These are phyloP conservation scores for Boleophthalmus pectinirostris DNA, from an alignment of 2,113 vertebrate genomes.

Conservation along the genomic window DNA sequence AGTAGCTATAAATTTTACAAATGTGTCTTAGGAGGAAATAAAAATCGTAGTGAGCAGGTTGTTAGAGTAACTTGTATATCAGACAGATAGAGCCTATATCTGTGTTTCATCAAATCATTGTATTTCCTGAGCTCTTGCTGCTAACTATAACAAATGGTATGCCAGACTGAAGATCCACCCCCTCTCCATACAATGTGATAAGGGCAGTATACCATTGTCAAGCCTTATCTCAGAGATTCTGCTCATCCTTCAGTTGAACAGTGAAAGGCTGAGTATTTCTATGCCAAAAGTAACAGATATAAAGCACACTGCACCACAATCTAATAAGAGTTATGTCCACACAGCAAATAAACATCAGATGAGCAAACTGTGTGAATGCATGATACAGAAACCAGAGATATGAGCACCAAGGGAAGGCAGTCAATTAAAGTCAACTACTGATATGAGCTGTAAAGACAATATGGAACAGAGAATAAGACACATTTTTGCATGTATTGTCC, in stretches of 20 bases:
- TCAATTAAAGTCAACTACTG: background rate
- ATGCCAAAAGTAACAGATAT: conserved; percentile 13
- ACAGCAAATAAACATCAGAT: conserved; percentile 2
- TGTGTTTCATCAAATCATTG: background rate
- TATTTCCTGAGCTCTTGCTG: conserved; percentile 10
- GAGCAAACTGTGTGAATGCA: background rate
- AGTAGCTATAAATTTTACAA: conserved; percentile 15
- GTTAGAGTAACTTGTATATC: background rate
- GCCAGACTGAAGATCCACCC: conserved; percentile 7
- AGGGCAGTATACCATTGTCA: conserved; percentile 35
- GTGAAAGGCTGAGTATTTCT: conserved; percentile 23
- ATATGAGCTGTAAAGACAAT: background rate
- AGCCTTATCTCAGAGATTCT: conserved; percentile 15
- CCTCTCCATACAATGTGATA: conserved; percentile 16
- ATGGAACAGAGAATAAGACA: background rate
- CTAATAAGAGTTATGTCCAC: conserved; percentile 2
- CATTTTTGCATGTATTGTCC: background rate
- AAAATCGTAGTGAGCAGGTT: background rate
- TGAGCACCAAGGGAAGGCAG: background rate
- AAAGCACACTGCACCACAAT: background rate
- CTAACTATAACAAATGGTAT: conserved; percentile 25
- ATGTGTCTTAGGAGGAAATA: background rate
- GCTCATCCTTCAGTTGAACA: conserved; percentile 9
- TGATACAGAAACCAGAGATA: background rate
- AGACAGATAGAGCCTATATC: conserved; percentile 4